Conservation (phyloP, 1,140 invertebrate species). For the Pristionchus pacificus region DNA sequence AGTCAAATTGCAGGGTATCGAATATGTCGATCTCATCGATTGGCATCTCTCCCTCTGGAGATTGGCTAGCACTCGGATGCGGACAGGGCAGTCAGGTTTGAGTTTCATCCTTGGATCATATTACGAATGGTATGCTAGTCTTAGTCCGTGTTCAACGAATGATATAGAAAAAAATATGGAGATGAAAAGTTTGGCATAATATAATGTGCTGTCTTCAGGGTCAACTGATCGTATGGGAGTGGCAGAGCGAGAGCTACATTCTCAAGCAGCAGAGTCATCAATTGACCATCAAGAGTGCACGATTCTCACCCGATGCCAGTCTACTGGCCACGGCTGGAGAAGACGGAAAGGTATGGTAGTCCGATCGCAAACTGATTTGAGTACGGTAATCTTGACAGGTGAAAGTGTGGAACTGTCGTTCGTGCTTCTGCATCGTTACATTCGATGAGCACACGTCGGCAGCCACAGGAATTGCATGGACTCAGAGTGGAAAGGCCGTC, state of each 20-base stretch:
- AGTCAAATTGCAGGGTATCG: background rate
- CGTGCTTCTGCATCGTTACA: conserved; percentile 89
- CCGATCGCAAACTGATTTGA: background rate
- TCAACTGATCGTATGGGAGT: conserved; percentile 72
- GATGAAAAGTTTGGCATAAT: too few species aligned
- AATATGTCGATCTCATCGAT: background rate
- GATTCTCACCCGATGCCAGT: conserved; percentile 84
- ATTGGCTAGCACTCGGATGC: conserved; percentile 89
- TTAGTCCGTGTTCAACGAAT: too few species aligned
- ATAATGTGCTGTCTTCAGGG: too few species aligned
- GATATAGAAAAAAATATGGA: too few species aligned
- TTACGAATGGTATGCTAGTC: too few species aligned
- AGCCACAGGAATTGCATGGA: conserved; percentile 77
- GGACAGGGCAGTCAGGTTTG: conserved; percentile 57
- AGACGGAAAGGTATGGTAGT: conserved; percentile 88
- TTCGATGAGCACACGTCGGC: conserved; percentile 81
- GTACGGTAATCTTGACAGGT: background rate
- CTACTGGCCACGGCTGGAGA: conserved; percentile 85
- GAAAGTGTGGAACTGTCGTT: conserved; percentile 85
- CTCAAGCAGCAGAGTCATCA: conserved; percentile 91
- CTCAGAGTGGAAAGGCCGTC: conserved; percentile 82
- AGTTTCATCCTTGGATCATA: background rate
- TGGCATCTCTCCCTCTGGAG: conserved; percentile 63
- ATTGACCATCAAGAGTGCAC: conserved; percentile 25
- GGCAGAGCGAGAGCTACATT: conserved; percentile 96